Evolutionary conservation across 2,113 vertebrate genomes (phyloP), one percentile per base, ranked within the genome.

Genomic region (Hyaena hyaena): DNA sequence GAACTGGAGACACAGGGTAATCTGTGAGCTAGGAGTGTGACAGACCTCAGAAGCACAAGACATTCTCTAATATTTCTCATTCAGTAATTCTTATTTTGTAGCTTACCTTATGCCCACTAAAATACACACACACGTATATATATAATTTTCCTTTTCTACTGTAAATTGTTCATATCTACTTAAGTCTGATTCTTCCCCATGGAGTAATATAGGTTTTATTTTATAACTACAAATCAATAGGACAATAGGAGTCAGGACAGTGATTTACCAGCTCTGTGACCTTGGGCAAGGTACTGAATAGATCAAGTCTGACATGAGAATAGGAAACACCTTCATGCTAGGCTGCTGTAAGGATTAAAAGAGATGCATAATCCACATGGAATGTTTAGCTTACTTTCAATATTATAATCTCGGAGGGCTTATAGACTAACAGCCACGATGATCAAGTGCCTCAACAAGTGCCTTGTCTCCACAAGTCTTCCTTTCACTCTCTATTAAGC

Each of bases 1-100:
- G n/a, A 26, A 19, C 14, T 77, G 55, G 50, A 14, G 14, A 79
- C 39, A 24, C 2, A 90, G 73, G 4, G 26, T 92, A 69, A 92
- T 63, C 83, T 50, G 1, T n/a, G 63, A 96, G 19, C 26, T 48
- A 2, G 6, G 4, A 53, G 7, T 87, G 71, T 69, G 80, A 77
- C 0, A 87, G 68, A 92, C 48, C 61, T 80, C 90, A 82, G 87
- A 93, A 74, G 31, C 21, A 80, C 0, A 71, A 35, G 85, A 90
- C 10, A 69, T 81, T 95, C 73, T 92, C 31, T 17, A 97, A 12
- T 55, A 86, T 2, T 95, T 31, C 1, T 90, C 63, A 89, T 82
- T 71, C 21, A 55, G 31, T 26, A 58, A 91, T 35, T 97, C 92
- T 94, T 95, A 92, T 73, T 74, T 94, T 92, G 39, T n/a, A 93